Evolutionary conservation across 2,113 vertebrate genomes (phyloP).

Genomic region (Hemiscyllium ocellatum): DNA sequence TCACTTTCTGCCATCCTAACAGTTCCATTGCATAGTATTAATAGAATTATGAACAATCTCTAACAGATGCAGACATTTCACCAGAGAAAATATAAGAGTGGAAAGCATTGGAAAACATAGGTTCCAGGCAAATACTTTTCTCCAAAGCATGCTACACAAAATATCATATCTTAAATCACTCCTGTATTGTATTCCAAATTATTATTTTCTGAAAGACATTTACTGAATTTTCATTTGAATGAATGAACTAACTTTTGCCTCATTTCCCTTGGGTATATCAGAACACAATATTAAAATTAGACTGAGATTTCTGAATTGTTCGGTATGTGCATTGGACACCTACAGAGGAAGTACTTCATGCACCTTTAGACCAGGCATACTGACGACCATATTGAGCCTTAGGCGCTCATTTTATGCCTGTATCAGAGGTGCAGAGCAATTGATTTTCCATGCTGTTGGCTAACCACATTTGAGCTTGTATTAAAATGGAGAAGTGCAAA

Average conservation of each 20-base stretch:
- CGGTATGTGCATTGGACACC: background rate
- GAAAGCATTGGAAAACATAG: background rate
- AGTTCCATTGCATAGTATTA: background rate
- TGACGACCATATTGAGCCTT: background rate
- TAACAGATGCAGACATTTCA: background rate
- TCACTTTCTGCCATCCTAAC: background rate
- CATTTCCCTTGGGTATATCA: background rate
- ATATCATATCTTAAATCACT: background rate
- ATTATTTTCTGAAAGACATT: background rate
- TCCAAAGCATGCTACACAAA: background rate
- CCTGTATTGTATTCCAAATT: background rate
- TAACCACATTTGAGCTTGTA: background rate
- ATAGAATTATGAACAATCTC: background rate
- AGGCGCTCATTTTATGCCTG: background rate
- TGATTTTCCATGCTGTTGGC: background rate
- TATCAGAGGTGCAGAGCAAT: background rate
- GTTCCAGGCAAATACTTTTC: background rate
- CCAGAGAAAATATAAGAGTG: background rate
- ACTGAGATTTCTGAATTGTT: background rate
- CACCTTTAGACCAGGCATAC: background rate
- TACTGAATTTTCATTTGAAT: background rate
- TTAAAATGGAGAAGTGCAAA: background rate
- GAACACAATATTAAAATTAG: background rate
- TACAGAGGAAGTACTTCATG: background rate
- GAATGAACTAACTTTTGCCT: background rate